A percentile compares a stretch with the other conserved stretches of the same genome.
These are phyloP conservation scores for Formicarius rufipectus DNA, from an alignment of 2,113 vertebrate species.

Conservation along the genomic window DNA sequence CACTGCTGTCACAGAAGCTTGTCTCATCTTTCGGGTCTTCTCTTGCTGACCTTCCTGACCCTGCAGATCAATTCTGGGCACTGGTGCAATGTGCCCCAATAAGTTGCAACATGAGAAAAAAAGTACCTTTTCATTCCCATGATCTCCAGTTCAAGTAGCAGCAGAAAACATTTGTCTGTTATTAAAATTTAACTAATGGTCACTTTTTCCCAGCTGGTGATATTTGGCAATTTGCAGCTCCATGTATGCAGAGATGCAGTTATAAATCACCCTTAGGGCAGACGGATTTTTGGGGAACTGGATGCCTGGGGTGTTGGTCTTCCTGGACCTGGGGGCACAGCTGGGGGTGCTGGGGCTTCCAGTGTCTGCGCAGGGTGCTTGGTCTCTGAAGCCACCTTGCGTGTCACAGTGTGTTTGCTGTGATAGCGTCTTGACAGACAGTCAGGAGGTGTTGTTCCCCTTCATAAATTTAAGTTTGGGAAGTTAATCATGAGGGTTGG, in stretches of 20 bases:
- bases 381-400: fast-evolving
- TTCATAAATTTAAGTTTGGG: background rate
- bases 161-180: background rate
- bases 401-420: fast-evolving
- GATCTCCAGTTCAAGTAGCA: background rate
- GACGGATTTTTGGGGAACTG: background rate
- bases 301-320: fast-evolving
- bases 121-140: background rate
- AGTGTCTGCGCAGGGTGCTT: background rate
- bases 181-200: background rate
- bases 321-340: background rate
- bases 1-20: background rate
- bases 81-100: background rate
- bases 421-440: background rate
- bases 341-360: background rate
- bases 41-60: background rate
- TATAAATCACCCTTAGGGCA: background rate
- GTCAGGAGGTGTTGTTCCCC: background rate
- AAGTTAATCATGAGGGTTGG: background rate
- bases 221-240: background rate
- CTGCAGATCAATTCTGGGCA: background rate
- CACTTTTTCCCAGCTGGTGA: background rate
- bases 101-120: background rate
- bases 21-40: background rate
- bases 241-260: fast-evolving